Evolutionary conservation across 2,113 vertebrate species (phyloP).

Genomic region (Chaetops frenatus): DNA sequence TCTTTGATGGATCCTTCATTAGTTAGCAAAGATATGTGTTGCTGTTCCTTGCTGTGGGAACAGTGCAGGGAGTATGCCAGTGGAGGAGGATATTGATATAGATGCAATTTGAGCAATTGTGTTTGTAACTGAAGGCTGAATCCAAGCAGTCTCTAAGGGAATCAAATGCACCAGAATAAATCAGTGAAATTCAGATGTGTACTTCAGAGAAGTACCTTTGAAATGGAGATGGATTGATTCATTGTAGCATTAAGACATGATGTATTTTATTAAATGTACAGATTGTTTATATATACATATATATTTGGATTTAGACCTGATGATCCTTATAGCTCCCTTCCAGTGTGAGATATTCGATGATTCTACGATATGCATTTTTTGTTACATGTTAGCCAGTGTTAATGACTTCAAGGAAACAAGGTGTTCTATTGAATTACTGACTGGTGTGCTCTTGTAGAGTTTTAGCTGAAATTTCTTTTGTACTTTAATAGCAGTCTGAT

Average conservation of each 20-base stretch:
- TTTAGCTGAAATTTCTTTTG: neutral
- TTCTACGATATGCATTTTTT: neutral
- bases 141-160: neutral
- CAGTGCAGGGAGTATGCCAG: neutral
- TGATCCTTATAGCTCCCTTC: neutral
- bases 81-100: neutral
- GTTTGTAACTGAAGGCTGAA: neutral
- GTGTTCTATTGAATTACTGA: neutral
- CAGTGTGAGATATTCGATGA: neutral
- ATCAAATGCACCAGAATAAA: neutral
- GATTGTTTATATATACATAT: neutral
- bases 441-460: neutral
- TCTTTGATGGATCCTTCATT: neutral
- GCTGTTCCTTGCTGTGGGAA: neutral
- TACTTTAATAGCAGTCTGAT: constrained; percentile 6
- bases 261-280: neutral
- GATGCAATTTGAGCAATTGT: neutral
- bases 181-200: neutral
- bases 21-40: rapidly evolving
- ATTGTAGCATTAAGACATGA: neutral
- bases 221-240: neutral
- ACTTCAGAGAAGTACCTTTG: neutral
- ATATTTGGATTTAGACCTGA: neutral
- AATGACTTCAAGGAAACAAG: neutral
- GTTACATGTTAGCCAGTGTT: neutral